phyloP scores from a whole-genome alignment of 2,888 invertebrate genomes.

The Cotesia congregata region DNA sequence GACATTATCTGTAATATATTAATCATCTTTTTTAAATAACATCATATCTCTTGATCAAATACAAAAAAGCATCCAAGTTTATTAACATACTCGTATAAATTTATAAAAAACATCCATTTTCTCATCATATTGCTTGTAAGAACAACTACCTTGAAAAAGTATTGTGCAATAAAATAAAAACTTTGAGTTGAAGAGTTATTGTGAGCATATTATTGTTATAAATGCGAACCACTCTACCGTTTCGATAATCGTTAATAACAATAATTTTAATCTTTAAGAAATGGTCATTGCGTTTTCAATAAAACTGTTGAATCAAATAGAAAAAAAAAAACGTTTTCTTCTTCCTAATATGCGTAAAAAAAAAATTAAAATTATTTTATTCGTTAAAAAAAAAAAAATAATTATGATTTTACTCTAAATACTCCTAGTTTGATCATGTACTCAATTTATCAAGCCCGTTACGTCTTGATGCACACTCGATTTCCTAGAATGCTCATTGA shows the following conservation, averaged over 20 bases:
- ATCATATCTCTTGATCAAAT: not conserved
- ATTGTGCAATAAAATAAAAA: conserved; percentile 40
- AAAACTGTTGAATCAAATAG: not conserved
- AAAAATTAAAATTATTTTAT: no score
- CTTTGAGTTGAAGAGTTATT: conserved; percentile 25
- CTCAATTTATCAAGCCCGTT: conserved; percentile 21
- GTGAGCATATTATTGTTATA: conserved; percentile 26
- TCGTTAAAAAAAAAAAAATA: not conserved
- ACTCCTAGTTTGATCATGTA: conserved; percentile 29
- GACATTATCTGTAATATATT: not conserved
- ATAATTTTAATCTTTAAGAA: conserved; percentile 27
- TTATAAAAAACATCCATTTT: not conserved
- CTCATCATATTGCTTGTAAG: not conserved
- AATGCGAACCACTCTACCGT: conserved; percentile 42
- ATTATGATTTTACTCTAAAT: not conserved
- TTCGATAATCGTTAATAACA: conserved; percentile 45
- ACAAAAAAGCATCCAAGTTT: not conserved
- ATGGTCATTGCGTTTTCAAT: not conserved
- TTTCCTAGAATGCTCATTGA: conserved; percentile 26
- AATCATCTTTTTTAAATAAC: not conserved
- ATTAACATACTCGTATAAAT: conserved; percentile 4
- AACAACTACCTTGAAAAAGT: conserved; percentile 41
- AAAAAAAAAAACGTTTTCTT: no score
- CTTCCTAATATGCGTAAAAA: no score
- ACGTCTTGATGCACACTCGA: conserved; percentile 28